Conservation (phyloP, 2,797 vertebrate genomes). For the Anguilla marmorata region DNA sequence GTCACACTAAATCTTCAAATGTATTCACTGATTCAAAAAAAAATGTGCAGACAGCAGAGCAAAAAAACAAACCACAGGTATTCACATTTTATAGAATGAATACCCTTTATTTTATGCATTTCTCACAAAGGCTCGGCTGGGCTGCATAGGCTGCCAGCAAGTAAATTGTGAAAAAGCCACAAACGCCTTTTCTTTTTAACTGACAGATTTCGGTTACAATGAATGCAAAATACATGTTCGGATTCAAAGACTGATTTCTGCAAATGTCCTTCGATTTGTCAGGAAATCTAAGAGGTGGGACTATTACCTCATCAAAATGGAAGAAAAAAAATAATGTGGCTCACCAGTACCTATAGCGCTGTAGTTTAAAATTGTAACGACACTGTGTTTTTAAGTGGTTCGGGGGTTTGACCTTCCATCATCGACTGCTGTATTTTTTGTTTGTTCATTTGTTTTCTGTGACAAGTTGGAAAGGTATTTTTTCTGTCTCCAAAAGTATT, state of each 20-base stretch:
- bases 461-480: background rate
- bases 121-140: background rate
- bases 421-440: background rate
- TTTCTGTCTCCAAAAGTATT: background rate
- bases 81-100: constrained; percentile 73
- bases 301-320: background rate
- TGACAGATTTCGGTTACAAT: background rate
- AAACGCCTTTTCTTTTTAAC: background rate
- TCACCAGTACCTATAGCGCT: background rate
- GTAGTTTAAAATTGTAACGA: background rate
- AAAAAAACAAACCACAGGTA: constrained; percentile 66
- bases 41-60: constrained; percentile 73
- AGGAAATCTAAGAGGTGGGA: background rate
- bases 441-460: background rate
- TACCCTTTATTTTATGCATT: constrained; percentile 60
- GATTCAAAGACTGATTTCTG: background rate
- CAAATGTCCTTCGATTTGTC: background rate
- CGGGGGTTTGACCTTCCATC: background rate
- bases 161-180: background rate
- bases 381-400: background rate
- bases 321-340: background rate
- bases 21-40: constrained; percentile 73
- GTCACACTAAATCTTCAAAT: constrained; percentile 82
- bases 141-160: background rate
- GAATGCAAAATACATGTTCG: background rate